A percentile compares a stretch with the other conserved stretches of the same genome.
Conservation (phyloP, 1,140 invertebrate genomes). For the Bombus balteatus region DNA sequence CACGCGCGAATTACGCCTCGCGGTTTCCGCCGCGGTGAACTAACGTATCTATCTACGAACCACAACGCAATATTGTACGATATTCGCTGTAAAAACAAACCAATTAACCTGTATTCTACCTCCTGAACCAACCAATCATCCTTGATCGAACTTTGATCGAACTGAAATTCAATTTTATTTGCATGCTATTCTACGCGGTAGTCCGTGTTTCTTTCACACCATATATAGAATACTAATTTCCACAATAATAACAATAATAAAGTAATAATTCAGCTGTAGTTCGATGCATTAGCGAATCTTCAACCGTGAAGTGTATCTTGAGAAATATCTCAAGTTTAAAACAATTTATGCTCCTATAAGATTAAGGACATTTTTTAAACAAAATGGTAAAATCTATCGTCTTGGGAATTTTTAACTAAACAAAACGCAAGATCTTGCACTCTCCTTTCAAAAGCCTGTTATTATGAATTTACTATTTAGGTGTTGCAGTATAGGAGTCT, state of each 20-base stretch:
- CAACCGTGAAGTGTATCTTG: too few relatives aligned
- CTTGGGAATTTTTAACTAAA: too few relatives aligned
- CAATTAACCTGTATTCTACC: background rate
- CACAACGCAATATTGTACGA: background rate
- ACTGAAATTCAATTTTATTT: background rate
- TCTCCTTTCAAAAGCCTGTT: too few relatives aligned
- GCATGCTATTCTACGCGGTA: background rate
- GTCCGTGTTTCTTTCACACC: background rate
- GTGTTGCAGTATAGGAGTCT: background rate
- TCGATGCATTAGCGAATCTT: too few relatives aligned
- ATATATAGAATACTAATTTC: background rate
- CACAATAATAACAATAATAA: background rate
- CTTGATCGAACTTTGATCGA: background rate
- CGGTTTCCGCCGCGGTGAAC: background rate
- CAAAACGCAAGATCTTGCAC: too few relatives aligned
- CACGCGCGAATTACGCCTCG: slow-evolving; percentile 6
- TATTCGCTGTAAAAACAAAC: background rate
- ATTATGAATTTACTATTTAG: too few relatives aligned
- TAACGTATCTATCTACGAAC: background rate
- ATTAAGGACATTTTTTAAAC: too few relatives aligned
- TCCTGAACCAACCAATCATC: background rate
- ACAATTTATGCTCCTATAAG: too few relatives aligned
- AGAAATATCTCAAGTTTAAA: too few relatives aligned
- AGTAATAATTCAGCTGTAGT: too few relatives aligned
- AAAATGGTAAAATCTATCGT: too few relatives aligned